Conservation (phyloP, 2,113 vertebrate species). For the Lophius piscatorius region DNA sequence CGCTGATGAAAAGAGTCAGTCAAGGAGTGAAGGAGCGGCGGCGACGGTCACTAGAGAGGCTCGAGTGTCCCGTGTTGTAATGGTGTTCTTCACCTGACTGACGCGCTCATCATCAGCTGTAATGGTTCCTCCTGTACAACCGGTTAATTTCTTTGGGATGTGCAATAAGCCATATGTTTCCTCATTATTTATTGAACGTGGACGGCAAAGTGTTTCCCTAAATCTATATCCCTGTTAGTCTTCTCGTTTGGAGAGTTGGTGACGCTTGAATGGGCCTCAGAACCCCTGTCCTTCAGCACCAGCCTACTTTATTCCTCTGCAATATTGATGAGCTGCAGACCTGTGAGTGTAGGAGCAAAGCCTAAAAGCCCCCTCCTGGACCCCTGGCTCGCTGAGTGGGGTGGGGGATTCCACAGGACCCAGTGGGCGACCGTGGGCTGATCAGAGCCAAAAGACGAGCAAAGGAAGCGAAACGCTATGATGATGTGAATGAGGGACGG, state of each 20-base stretch:
- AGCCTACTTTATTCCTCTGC: slow-evolving; percentile 68
- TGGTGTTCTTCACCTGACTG: background rate
- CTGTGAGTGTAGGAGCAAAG: slow-evolving; percentile 31
- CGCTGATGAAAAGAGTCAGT: slow-evolving; percentile 49
- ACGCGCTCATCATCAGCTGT: slow-evolving; percentile 8
- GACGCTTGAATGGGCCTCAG: slow-evolving; percentile 60
- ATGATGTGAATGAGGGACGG: too few relatives aligned
- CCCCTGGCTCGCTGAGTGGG: slow-evolving; percentile 29
- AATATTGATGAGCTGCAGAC: slow-evolving; percentile 74
- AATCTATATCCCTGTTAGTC: slow-evolving; percentile 59
- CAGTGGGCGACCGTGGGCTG: background rate
- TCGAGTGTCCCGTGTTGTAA: slow-evolving; percentile 21
- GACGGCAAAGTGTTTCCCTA: slow-evolving; percentile 39
- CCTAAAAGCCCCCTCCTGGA: slow-evolving; percentile 68
- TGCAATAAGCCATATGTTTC: slow-evolving; percentile 42
- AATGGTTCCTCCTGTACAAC: slow-evolving; percentile 17
- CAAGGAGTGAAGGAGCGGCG: slow-evolving; percentile 24
- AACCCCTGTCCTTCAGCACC: slow-evolving; percentile 44
- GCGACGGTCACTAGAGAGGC: slow-evolving; percentile 21
- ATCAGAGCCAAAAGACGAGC: background rate
- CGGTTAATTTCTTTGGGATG: slow-evolving; percentile 37
- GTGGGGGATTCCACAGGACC: slow-evolving; percentile 9
- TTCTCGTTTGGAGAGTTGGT: slow-evolving; percentile 38
- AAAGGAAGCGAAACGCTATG: background rate
- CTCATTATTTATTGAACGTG: slow-evolving; percentile 74